Evolutionary conservation across 2,888 invertebrate species (phyloP), one percentile per base, ranked within the genome.

Genomic region (Drosophila bunnanda): DNA sequence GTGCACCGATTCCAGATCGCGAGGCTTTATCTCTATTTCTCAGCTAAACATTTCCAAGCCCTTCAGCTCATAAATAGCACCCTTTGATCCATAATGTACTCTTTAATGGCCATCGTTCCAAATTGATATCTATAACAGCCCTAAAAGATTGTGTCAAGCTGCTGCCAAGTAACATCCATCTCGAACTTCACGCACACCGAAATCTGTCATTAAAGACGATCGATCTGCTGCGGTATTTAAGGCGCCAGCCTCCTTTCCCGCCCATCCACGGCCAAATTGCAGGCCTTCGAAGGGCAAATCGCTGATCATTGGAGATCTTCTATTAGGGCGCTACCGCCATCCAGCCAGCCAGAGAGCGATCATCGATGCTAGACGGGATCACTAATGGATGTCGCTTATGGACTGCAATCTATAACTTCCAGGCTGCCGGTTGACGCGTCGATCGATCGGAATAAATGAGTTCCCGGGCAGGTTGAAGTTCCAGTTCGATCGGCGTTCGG

Each of bases 301-400:
- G 60, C 60, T 38, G 30, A 62, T 62, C 44, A 60, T 28, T 22
- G 30, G 30, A n/a, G 36, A 62, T 60, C 60, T 62, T 60, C 62
- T 61, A 60, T 60, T 62, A 62, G 36, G 38, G 36, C 48, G 46
- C 46, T 64, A 62, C 64, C 48, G 38, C 64, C 48, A 38, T 12
- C 30, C 30, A 48, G 17, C 12, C 48, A 17, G 12, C 17, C 30
- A 48, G 17, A 20, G 20, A 50, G 61, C 44, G 62, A 46, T 58
- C 61, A 30, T 13, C 43, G 36, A 7, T 17, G 44, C 30, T 44
- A 39, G 48, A 25, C 50, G 50, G 50, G 9, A 50, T 64, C 46
- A 39, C 46, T 46, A 61, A 61, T 58, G 53, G 58, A 58, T 61
- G 61, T 61, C 61, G 61, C 60, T 62, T 44, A 62, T 62, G 44